Evolutionary conservation across 2,888 invertebrate genomes (phyloP).

Genomic region (Cremastinae sp.): DNA sequence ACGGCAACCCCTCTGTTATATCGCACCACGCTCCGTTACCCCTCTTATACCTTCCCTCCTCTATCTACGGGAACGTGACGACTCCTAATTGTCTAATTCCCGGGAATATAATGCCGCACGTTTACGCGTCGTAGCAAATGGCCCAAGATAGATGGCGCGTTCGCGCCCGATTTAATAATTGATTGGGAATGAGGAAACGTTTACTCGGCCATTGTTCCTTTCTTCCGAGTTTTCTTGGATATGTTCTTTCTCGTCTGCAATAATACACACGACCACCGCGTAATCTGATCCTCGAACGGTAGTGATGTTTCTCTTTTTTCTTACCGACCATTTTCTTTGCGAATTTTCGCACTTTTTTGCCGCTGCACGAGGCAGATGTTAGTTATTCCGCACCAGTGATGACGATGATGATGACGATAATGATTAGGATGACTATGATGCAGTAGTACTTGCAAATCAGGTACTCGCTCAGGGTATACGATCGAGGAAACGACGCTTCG

Average conservation of each 20-base stretch:
- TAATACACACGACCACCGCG: neutral
- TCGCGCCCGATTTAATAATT: constrained; percentile 66
- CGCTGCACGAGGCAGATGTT: constrained; percentile 15
- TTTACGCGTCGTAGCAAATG: constrained; percentile 55
- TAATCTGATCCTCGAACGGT: neutral
- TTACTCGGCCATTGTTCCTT: constrained; percentile 7
- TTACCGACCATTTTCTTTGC: neutral
- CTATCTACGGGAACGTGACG: constrained; percentile 76
- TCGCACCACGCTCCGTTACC: constrained; percentile 51
- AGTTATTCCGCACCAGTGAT: constrained; percentile 31
- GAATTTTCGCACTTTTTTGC: neutral
- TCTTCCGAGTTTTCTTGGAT: constrained; percentile 60
- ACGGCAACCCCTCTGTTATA: constrained; percentile 45
- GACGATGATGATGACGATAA: constrained; percentile 45
- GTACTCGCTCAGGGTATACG: constrained; percentile 20
- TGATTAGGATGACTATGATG: constrained; percentile 47
- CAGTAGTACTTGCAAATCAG: constrained; percentile 53
- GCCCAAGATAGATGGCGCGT: constrained; percentile 33
- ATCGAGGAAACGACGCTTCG: constrained; percentile 49
- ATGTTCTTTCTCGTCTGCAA: constrained; percentile 13
- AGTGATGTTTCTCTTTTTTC: neutral
- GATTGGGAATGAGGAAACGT: constrained; percentile 71
- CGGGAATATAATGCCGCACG: constrained; percentile 74
- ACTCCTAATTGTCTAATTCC: constrained; percentile 81
- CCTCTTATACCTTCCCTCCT: constrained; percentile 29